Conservation (phyloP, 2,113 vertebrate genomes). For the Hyperopisus bebe region DNA sequence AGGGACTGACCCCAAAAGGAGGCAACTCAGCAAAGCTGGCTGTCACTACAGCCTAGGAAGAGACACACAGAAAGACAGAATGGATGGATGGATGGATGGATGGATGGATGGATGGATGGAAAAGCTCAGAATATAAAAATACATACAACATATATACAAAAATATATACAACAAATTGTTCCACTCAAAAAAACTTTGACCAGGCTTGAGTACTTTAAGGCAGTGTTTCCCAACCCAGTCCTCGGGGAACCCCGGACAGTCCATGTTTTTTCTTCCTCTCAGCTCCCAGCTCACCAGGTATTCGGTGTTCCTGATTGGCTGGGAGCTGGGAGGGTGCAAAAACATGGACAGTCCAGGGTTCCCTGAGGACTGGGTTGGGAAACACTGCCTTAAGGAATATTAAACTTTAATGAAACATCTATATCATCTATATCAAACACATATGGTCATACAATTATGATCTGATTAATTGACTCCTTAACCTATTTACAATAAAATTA, state of each 20-base stretch:
- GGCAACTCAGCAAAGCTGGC: constrained; percentile 63
- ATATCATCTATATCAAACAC: background rate
- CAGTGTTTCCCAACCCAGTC: too few relatives aligned
- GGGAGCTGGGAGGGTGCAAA: too few relatives aligned
- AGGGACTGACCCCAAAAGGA: constrained; percentile 76
- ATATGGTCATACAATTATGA: background rate
- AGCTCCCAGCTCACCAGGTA: too few relatives aligned
- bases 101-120: background rate
- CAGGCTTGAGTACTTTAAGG: background rate
- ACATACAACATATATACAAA: too few relatives aligned
- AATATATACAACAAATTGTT: background rate
- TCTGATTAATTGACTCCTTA: background rate
- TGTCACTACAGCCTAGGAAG: constrained; percentile 55
- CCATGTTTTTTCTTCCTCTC: too few relatives aligned
- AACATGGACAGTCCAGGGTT: too few relatives aligned
- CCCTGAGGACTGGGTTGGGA: too few relatives aligned
- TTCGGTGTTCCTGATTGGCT: too few relatives aligned
- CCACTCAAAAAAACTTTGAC: background rate
- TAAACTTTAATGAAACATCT: background rate
- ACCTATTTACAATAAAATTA: background rate
- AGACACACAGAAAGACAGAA: background rate
- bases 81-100: background rate
- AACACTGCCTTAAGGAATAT: background rate
- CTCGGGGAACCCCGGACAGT: too few relatives aligned
- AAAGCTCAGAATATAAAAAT: background rate